phyloP scores from a whole-genome alignment of 2,113 vertebrate species.

The Microcebus lehilahytsara region DNA sequence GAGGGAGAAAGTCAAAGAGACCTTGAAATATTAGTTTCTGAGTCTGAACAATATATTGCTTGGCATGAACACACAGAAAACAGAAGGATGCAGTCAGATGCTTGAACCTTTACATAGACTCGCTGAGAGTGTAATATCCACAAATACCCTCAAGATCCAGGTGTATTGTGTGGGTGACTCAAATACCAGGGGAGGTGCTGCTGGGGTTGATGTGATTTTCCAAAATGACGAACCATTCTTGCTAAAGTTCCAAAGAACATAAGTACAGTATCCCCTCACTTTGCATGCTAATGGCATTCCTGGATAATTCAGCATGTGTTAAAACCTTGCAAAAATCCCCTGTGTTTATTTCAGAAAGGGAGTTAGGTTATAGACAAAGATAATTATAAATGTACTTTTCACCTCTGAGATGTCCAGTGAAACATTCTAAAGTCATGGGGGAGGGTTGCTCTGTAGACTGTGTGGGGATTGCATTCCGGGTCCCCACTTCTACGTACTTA shows the following conservation, averaged over 20 bases:
- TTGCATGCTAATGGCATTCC: neutral
- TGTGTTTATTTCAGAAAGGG: neutral
- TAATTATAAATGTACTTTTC: neutral
- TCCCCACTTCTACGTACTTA: neutral
- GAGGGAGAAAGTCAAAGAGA: neutral
- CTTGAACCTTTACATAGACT: neutral
- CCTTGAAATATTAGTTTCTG: neutral
- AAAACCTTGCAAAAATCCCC: neutral
- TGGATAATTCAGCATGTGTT: neutral
- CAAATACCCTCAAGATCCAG: neutral
- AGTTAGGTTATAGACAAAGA: neutral
- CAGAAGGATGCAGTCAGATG: neutral
- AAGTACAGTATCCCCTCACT: neutral
- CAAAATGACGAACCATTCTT: neutral
- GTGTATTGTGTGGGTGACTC: slow-evolving; percentile 36
- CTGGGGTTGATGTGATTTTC: neutral
- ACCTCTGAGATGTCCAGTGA: neutral
- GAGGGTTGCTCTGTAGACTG: neutral
- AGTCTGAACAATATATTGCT: neutral
- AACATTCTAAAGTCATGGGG: neutral
- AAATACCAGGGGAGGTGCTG: neutral
- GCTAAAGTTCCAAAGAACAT: neutral
- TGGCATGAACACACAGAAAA: neutral
- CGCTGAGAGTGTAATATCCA: neutral
- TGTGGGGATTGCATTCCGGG: neutral